These are phyloP conservation scores for Ictalurus furcatus DNA, from an alignment of 2,113 vertebrate species.

Conservation along the genomic window DNA sequence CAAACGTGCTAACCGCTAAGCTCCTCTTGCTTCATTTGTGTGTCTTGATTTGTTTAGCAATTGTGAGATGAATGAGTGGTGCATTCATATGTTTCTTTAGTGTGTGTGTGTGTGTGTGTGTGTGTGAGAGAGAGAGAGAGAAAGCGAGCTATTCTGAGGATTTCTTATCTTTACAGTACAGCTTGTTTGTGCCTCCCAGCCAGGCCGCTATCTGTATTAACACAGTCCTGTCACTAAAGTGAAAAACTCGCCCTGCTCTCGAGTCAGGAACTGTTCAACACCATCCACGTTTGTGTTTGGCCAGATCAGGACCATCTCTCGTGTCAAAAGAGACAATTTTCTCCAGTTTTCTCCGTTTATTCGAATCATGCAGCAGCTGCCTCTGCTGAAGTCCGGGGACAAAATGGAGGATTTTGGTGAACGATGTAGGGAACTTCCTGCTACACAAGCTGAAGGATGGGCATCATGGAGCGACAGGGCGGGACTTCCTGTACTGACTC, in stretches of 20 bases:
- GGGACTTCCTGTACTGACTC: conserved; percentile 64
- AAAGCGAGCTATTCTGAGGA: background rate
- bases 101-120: conserved; percentile 33
- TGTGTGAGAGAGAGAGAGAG: background rate
- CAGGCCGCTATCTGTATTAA: conserved; percentile 44
- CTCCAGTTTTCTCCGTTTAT: background rate
- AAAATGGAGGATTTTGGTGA: background rate
- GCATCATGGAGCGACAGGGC: conserved; percentile 8
- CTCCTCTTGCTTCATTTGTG: background rate
- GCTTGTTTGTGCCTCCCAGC: conserved; percentile 29
- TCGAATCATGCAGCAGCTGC: conserved; percentile 17
- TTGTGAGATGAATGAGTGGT: background rate
- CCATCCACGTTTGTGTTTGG: background rate
- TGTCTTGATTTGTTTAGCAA: background rate
- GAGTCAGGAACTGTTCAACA: conserved; percentile 16
- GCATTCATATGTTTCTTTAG: background rate
- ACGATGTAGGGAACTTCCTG: conserved; percentile 23
- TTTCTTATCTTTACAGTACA: conserved; percentile 55
- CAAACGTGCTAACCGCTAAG: too few relatives aligned
- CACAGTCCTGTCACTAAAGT: conserved; percentile 30
- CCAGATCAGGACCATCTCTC: conserved; percentile 21
- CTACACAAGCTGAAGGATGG: conserved; percentile 43
- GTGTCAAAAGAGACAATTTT: background rate
- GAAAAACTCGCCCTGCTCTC: conserved; percentile 34
- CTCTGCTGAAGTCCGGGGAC: background rate